Percentiles rank a stretch among this genome's conserved stretches.
Conservation (phyloP, 2,888 invertebrate species). For the Aphodius granarius region DNA sequence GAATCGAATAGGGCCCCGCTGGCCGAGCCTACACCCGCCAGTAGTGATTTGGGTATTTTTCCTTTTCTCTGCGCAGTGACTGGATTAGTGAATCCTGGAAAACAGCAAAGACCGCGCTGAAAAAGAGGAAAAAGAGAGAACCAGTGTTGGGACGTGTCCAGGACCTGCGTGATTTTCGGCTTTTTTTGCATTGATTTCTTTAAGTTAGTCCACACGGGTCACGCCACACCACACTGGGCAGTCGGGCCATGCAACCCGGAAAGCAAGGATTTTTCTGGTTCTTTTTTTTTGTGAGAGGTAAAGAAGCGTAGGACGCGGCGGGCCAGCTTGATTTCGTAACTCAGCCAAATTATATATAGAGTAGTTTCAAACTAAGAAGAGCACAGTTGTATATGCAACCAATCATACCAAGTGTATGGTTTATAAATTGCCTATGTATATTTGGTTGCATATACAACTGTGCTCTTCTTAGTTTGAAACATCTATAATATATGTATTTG, state of each 20-base stretch:
- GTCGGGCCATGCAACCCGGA: constrained; percentile 20
- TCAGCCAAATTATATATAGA: not conserved
- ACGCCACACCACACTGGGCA: constrained; percentile 52
- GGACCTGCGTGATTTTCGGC: constrained; percentile 50
- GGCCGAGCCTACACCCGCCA: constrained; percentile 63
- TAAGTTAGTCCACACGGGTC: constrained; percentile 48
- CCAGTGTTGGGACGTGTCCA: constrained; percentile 54
- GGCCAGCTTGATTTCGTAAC: not conserved
- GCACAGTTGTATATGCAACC: no score
- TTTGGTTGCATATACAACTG: no score
- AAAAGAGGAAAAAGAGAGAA: constrained; percentile 58
- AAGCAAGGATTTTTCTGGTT: not conserved
- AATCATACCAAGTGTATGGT: no score
- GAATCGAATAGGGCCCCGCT: constrained; percentile 38
- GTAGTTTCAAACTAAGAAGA: not conserved
- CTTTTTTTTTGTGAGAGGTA: not conserved
- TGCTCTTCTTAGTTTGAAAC: no score
- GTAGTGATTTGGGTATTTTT: constrained; percentile 74
- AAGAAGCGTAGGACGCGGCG: not conserved
- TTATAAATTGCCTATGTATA: no score
- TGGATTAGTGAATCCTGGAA: constrained; percentile 80
- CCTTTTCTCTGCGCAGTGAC: constrained; percentile 74
- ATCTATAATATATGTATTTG: no score
- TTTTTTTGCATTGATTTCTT: not conserved
- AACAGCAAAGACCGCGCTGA: constrained; percentile 84